These are phyloP conservation scores for Ophiodon elongatus DNA, from an alignment of 2,113 vertebrate genomes.

Conservation along the genomic window DNA sequence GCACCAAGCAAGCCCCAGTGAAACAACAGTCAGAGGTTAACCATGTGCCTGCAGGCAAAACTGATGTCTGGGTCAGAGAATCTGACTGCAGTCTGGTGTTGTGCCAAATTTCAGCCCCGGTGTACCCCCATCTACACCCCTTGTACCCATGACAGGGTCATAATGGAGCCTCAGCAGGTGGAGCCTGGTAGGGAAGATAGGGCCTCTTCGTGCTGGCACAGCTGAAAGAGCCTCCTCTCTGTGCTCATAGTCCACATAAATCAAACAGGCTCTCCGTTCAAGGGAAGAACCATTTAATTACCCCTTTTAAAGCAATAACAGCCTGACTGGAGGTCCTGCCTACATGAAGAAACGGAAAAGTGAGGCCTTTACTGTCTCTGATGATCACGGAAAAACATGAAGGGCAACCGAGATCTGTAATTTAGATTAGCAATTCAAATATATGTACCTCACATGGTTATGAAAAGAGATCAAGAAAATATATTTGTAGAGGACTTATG, in stretches of 20 bases:
- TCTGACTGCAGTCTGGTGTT: conserved; percentile 52
- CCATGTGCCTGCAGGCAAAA: conserved; percentile 61
- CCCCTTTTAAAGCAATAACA: conserved; percentile 73
- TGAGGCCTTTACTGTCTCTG: conserved; percentile 24
- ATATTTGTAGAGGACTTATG: not conserved
- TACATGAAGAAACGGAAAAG: conserved; percentile 55
- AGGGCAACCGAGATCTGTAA: conserved; percentile 23
- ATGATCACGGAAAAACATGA: conserved; percentile 34
- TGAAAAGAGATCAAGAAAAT: conserved; percentile 23
- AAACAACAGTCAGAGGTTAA: conserved; percentile 66
- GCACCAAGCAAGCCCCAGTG: conserved; percentile 53
- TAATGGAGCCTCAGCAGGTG: conserved; percentile 65
- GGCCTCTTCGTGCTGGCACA: conserved; percentile 49
- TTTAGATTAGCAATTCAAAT: conserved; percentile 46
- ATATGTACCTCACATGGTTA: not conserved
- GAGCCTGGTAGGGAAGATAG: conserved; percentile 24
- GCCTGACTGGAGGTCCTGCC: conserved; percentile 52
- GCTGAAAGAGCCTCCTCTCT: conserved; percentile 61
- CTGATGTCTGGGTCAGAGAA: conserved; percentile 61
- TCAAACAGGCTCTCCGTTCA: conserved; percentile 61
- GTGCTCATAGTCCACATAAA: conserved; percentile 62
- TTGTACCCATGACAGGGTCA: conserved; percentile 69
- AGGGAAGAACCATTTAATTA: conserved; percentile 76
- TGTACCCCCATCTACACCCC: conserved; percentile 50
- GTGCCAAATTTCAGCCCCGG: conserved; percentile 53